Evolutionary conservation across 2,888 invertebrate species (phyloP), one percentile per base, ranked within the genome.

Genomic region (Argyra leucocephala): DNA sequence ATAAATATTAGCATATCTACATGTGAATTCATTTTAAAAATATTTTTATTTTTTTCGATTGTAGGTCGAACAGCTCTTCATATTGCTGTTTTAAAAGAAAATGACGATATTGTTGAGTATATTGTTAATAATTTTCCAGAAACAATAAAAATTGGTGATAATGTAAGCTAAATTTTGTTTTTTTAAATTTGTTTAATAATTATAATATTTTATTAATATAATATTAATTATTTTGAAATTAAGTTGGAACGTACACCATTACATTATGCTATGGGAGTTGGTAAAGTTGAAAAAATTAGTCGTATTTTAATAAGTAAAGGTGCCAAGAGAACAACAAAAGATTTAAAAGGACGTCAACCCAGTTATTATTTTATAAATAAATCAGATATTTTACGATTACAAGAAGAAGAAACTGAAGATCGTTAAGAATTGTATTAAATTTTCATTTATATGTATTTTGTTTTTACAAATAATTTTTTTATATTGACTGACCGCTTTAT

Each of bases 291-390:
- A 78, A 84, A 86, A 12, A 81, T 93, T 61, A 93, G 91, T 74
- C 84, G 87, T 69, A 85, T 93, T 64, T 82, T 95, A 31, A 91
- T 93, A 64, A 85, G 89, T 73, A 87, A 90, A 12, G 94, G 94
- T 37, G 90, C 93, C 58, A 89, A 89, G 75, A 83, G 93, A 67
- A 88, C 90, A 1, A 82, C 87, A 4, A 93, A 93, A 77, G 94
- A 95, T 81, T 82, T 94, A 74, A 91, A 91, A 81, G 93, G 92
- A 66, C 85, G 93, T 61, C 92, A 93, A 74, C 92, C 94, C 1
- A 90, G 91, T 57, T 94, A 93, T 79, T 95, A 94, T 80, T 94
- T 91, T 76, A 91, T 94, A 86, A 93, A 94, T 78, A 92, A 92
- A 78, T 89, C 91, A 0, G 94, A 94, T 70, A 91, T 95, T 73